Evolutionary conservation across 1,140 invertebrate genomes (phyloP).

Genomic region (Tribolium madens): DNA sequence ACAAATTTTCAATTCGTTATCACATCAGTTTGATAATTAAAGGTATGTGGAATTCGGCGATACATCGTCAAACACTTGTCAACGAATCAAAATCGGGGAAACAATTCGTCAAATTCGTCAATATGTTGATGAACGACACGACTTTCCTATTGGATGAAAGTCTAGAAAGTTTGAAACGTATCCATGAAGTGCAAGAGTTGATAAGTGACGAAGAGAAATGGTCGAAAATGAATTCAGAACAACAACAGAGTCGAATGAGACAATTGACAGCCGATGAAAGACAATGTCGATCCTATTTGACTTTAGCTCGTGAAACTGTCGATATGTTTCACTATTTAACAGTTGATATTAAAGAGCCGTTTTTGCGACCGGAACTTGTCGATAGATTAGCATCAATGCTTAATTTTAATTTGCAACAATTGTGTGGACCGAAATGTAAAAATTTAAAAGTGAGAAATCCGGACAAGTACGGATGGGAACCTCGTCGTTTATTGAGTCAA

Average conservation of each 20-base stretch:
- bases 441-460: constrained; percentile 97
- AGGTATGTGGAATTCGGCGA: constrained; percentile 64
- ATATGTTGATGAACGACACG: constrained; percentile 99
- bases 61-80: constrained; percentile 78
- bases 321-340: constrained; percentile 99
- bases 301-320: constrained; percentile 94
- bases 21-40: constrained; percentile 98
- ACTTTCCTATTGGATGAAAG: constrained; percentile 98
- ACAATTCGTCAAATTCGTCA: constrained; percentile 97
- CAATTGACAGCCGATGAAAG: constrained; percentile 91
- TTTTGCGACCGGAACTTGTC: constrained; percentile 91
- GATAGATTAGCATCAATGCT: constrained; percentile 96
- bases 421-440: constrained; percentile 98
- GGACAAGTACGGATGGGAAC: constrained; percentile 97
- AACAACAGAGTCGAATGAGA: constrained; percentile 81
- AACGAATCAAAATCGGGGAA: constrained; percentile 87
- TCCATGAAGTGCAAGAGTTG: constrained; percentile 93
- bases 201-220: constrained; percentile 80
- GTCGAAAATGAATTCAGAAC: constrained; percentile 75
- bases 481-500: constrained; percentile 88
- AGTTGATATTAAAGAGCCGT: constrained; percentile 93
- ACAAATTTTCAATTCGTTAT: constrained; percentile 98
- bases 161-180: constrained; percentile 92
- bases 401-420: constrained; percentile 96
- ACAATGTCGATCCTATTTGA: constrained; percentile 95